These are phyloP conservation scores for Pluvianellus socialis DNA, from an alignment of 2,113 vertebrate species.

Conservation along the genomic window DNA sequence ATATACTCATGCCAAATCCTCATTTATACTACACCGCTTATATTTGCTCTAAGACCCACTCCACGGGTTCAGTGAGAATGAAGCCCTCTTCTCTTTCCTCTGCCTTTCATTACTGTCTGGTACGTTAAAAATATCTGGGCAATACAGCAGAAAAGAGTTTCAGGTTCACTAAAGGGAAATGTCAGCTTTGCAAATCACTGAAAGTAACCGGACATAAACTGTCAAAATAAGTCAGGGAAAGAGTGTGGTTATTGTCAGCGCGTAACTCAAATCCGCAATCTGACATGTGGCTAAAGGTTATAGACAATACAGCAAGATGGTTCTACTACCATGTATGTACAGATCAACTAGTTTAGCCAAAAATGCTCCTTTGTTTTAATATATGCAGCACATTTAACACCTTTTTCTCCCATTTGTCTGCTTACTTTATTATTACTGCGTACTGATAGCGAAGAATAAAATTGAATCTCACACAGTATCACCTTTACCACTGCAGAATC, in stretches of 20 bases:
- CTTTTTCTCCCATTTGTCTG: neutral
- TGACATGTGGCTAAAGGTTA: neutral
- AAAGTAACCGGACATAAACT: conserved; percentile 37
- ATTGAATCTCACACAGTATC: neutral
- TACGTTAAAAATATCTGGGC: conserved; percentile 40
- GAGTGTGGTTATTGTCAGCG: neutral
- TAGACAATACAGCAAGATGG: neutral
- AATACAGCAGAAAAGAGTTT: conserved; percentile 42
- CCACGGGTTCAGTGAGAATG: neutral
- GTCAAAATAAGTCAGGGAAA: conserved; percentile 43
- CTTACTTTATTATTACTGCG: neutral
- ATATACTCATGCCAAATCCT: neutral
- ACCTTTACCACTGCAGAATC: neutral
- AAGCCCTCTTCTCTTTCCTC: neutral
- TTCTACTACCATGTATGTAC: neutral
- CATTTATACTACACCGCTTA: neutral
- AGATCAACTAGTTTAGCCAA: neutral
- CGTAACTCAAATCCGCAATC: neutral
- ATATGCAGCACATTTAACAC: neutral
- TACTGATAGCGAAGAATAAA: neutral
- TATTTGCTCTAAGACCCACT: neutral
- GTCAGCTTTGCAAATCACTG: conserved; percentile 54
- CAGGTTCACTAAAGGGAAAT: conserved; percentile 56
- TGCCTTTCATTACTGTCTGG: neutral
- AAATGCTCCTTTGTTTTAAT: neutral